A percentile compares a stretch with the other conserved stretches of the same genome.
phyloP scores from a whole-genome alignment of 2,113 vertebrate species.

The Bostrychus sinensis region DNA sequence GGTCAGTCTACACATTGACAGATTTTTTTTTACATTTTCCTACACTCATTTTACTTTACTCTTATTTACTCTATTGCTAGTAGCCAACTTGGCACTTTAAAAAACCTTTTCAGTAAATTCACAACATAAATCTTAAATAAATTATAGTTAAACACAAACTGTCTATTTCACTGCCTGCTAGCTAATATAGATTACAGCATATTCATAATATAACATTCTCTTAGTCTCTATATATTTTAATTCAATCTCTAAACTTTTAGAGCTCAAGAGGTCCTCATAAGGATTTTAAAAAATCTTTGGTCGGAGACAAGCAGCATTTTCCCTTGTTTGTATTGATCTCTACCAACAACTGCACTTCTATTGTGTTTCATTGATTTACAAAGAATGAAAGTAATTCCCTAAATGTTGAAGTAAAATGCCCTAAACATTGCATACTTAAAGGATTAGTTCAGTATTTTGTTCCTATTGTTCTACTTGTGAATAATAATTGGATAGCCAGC shows the following conservation, averaged over 20 bases:
- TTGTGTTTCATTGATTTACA: conserved; percentile 9
- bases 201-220: not conserved
- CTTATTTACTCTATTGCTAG: not conserved
- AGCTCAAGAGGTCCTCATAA: conserved; percentile 10
- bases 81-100: not conserved
- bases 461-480: not conserved
- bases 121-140: not conserved
- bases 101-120: not conserved
- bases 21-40: too few relatives aligned
- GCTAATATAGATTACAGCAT: conserved; percentile 8
- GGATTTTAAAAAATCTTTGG: conserved; percentile 7
- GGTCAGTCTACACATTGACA: not conserved
- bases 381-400: conserved; percentile 12
- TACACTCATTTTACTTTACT: not conserved
- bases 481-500: not conserved
- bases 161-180: not conserved
- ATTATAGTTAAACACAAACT: not conserved
- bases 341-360: conserved; percentile 7
- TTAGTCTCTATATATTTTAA: not conserved
- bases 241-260: conserved; percentile 4
- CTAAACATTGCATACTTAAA: conserved; percentile 9
- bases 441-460: conserved; percentile 3
- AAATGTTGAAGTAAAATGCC: not conserved
- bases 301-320: conserved; percentile 2
- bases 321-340: conserved; percentile 6